Conservation (phyloP, 2,113 vertebrate species). For the Mungos mungo region DNA sequence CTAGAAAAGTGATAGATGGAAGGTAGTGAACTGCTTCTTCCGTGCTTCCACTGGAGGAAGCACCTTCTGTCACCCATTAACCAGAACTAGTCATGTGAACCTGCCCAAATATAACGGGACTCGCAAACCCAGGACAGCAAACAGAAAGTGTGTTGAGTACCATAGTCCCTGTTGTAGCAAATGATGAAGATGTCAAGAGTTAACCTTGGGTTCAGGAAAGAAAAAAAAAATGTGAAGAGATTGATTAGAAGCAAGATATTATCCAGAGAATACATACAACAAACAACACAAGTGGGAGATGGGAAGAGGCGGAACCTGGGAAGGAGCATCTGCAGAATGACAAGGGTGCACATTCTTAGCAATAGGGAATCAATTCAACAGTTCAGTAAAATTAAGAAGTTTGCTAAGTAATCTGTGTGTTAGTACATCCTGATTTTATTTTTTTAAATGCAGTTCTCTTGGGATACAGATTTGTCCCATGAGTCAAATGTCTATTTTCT, state of each 20-base stretch:
- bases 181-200: background rate
- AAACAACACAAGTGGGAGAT: background rate
- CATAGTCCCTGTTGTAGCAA: background rate
- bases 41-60: fast-evolving
- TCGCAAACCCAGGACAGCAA: background rate
- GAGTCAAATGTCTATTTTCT: conserved; percentile 73
- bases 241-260: background rate
- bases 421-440: background rate
- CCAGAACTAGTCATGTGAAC: background rate
- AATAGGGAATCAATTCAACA: background rate
- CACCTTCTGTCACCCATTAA: background rate
- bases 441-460: background rate
- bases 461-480: conserved; percentile 64
- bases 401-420: background rate
- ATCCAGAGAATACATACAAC: background rate
- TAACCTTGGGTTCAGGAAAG: background rate
- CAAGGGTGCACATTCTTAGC: background rate
- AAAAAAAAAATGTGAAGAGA: background rate
- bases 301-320: background rate
- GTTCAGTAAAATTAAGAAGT: background rate
- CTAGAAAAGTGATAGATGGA: background rate
- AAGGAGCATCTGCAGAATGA: background rate
- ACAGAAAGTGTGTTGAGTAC: background rate
- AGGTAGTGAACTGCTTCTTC: background rate
- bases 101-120: background rate